These are phyloP conservation scores for Bubo bubo DNA, from an alignment of 2,113 vertebrate genomes.

Conservation along the genomic window DNA sequence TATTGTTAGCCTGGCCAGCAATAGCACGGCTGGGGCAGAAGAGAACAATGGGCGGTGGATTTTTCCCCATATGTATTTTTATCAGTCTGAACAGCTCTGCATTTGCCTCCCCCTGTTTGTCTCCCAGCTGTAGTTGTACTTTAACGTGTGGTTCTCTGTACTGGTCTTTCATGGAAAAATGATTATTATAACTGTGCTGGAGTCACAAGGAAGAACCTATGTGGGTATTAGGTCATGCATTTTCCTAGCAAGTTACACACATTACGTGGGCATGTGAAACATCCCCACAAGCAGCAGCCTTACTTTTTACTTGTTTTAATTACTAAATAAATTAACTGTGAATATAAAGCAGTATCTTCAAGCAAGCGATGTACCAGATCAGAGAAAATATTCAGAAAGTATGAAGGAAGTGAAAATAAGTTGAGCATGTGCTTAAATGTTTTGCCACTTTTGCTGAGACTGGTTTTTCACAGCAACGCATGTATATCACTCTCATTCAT, in stretches of 20 bases:
- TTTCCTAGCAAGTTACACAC: background rate
- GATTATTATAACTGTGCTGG: background rate
- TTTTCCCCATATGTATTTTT: background rate
- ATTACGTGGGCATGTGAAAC: background rate
- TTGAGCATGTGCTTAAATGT: background rate
- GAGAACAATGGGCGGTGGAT: background rate
- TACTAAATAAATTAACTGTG: constrained; percentile 8
- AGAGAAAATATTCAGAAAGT: background rate
- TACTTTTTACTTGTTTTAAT: constrained; percentile 15
- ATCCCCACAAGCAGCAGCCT: background rate
- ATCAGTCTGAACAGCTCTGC: background rate
- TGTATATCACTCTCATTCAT: background rate
- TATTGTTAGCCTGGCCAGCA: background rate
- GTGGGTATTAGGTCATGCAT: background rate
- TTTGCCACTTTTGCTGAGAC: background rate
- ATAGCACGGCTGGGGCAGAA: background rate
- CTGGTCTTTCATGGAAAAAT: background rate
- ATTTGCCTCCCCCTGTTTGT: background rate
- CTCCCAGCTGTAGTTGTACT: background rate
- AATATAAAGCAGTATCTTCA: constrained; percentile 8
- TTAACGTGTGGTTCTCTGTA: background rate
- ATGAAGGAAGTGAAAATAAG: constrained; percentile 7
- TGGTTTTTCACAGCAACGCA: background rate
- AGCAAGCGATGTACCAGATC: background rate
- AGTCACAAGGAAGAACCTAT: background rate